Evolutionary conservation across 2,113 vertebrate species (phyloP).

Genomic region (Bambusicola thoracicus): DNA sequence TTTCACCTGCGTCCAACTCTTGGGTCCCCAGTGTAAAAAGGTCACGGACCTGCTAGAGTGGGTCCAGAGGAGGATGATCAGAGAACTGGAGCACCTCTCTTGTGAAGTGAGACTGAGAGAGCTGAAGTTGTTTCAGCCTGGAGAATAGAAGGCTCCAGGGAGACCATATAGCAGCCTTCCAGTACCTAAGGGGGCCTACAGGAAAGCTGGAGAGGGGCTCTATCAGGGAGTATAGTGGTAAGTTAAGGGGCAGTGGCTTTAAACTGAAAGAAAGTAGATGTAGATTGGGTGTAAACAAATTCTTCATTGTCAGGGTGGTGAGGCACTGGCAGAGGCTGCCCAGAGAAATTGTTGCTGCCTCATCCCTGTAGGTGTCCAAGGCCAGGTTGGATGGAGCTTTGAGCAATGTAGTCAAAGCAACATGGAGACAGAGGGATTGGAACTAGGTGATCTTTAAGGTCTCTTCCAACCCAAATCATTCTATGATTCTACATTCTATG

Average conservation of each 20-base stretch:
- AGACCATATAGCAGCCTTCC: background rate
- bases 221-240: background rate
- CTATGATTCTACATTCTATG: background rate
- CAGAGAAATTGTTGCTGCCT: background rate
- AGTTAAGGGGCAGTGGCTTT: background rate
- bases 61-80: background rate
- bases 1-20: background rate
- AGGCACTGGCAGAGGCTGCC: background rate
- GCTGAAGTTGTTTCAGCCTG: background rate
- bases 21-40: background rate
- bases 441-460: background rate
- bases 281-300: background rate
- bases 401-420: background rate
- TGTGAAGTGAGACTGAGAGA: background rate
- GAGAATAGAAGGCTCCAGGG: background rate
- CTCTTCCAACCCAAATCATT: background rate
- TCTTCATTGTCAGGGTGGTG: background rate
- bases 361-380: background rate
- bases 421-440: background rate
- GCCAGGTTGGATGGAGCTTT: background rate
- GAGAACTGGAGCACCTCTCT: background rate
- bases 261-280: background rate
- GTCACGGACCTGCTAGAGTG: background rate
- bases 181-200: background rate
- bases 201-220: background rate